Evolutionary conservation across 1,140 invertebrate species (phyloP).

Genomic region (Octopus sinensis): DNA sequence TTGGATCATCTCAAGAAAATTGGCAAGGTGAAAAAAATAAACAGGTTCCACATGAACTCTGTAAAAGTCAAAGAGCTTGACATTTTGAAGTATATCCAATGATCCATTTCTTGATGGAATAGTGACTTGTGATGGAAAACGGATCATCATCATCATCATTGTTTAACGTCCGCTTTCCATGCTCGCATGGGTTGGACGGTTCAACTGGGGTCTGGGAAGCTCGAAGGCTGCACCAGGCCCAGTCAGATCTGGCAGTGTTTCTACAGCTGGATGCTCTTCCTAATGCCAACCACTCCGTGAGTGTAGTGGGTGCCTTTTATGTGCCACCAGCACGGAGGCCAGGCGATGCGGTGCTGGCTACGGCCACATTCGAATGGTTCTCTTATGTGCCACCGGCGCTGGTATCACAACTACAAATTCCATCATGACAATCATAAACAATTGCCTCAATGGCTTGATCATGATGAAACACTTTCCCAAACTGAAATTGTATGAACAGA

Average conservation of each 20-base stretch:
- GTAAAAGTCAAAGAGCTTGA: not conserved
- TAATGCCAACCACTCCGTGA: too few species aligned
- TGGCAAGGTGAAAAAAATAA: not conserved
- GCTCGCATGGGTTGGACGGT: too few species aligned
- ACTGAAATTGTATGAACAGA: not conserved
- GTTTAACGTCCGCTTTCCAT: too few species aligned
- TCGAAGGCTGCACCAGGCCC: too few species aligned
- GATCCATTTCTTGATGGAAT: not conserved
- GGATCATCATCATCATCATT: not conserved
- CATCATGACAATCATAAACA: not conserved
- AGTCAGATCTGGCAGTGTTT: too few species aligned
- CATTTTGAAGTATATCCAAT: not conserved
- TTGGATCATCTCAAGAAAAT: not conserved
- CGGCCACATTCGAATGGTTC: too few species aligned
- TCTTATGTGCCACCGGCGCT: too few species aligned
- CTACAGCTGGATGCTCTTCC: too few species aligned
- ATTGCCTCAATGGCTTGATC: not conserved
- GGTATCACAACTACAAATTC: not conserved
- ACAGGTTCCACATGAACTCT: not conserved
- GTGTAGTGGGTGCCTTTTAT: too few species aligned
- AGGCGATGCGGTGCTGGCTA: too few species aligned
- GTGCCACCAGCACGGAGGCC: too few species aligned
- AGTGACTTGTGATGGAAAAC: not conserved
- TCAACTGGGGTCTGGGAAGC: too few species aligned
- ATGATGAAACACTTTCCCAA: not conserved